Evolutionary conservation across 92 coral and sea anemone genomes (phyloP).

Genomic region (Heteractis magnifica): DNA sequence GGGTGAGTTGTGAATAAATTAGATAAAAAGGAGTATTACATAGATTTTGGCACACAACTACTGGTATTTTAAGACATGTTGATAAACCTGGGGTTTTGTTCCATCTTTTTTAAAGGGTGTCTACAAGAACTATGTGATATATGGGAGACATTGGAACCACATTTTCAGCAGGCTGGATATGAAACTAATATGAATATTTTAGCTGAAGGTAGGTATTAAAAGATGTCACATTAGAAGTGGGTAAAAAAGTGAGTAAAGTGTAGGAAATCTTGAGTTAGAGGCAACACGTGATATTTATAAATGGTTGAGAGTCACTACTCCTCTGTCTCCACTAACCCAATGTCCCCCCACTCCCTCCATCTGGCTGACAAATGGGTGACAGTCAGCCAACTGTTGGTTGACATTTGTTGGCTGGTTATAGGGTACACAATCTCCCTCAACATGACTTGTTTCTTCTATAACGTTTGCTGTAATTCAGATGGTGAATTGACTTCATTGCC

Average conservation of each 20-base stretch:
- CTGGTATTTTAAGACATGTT: too few relatives aligned
- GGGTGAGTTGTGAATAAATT: not conserved
- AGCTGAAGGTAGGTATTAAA: conserved; percentile 39
- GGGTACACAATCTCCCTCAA: too few relatives aligned
- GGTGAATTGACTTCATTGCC: conserved; percentile 9
- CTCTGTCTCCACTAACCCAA: too few relatives aligned
- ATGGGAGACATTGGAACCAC: conserved; percentile 64
- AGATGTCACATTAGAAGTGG: not conserved
- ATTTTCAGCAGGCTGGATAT: conserved; percentile 65
- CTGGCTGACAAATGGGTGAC: too few relatives aligned
- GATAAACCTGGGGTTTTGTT: not conserved
- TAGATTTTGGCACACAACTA: too few relatives aligned
- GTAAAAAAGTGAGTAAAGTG: not conserved
- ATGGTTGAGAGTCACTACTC: too few relatives aligned
- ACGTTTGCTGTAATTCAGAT: conserved; percentile 8
- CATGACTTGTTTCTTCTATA: not conserved
- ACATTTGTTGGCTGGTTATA: too few relatives aligned
- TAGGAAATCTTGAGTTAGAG: not conserved
- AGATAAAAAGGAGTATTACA: too few relatives aligned
- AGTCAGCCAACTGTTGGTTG: too few relatives aligned
- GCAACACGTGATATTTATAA: too few relatives aligned
- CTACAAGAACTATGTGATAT: conserved; percentile 52
- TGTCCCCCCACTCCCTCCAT: too few relatives aligned
- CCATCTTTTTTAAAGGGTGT: conserved; percentile 29
- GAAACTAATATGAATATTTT: conserved; percentile 40